phyloP scores from a whole-genome alignment of 2,888 invertebrate genomes.

The Himalopsyche tibetana region DNA sequence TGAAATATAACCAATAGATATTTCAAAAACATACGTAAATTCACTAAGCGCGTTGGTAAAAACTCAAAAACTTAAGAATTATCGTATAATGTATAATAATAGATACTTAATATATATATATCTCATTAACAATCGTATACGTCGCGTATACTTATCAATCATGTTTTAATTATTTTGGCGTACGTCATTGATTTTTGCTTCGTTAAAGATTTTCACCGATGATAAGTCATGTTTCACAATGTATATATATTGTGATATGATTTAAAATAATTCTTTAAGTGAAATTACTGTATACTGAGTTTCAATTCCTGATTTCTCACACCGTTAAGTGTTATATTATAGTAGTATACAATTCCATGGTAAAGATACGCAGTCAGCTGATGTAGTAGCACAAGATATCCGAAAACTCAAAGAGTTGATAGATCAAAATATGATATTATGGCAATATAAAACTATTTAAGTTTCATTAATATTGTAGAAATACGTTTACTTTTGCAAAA shows the following conservation, averaged over 20 bases:
- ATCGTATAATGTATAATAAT: constrained; percentile 35
- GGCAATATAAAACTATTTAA: no score
- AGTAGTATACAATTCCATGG: constrained; percentile 35
- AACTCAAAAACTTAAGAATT: constrained; percentile 35
- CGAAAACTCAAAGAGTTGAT: background rate
- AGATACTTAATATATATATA: constrained; percentile 28
- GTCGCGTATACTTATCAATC: constrained; percentile 31
- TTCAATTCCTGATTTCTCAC: constrained; percentile 42
- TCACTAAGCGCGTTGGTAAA: background rate
- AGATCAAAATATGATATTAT: no score
- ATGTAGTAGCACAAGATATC: background rate
- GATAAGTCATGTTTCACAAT: background rate
- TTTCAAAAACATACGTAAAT: no score
- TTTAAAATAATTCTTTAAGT: background rate
- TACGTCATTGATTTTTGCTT: constrained; percentile 19
- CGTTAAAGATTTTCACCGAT: constrained; percentile 2
- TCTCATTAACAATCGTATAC: constrained; percentile 39
- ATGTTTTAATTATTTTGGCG: constrained; percentile 19
- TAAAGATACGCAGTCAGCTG: background rate
- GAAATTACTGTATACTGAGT: constrained; percentile 40
- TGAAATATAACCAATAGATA: no score
- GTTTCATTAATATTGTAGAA: no score
- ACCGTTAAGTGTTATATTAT: constrained; percentile 16
- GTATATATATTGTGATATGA: background rate
- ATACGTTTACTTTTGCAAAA: no score